Percentiles rank a stretch among this genome's conserved stretches.
Conservation (phyloP, 2,113 vertebrate species). For the Lethenteron camtschaticum region DNA sequence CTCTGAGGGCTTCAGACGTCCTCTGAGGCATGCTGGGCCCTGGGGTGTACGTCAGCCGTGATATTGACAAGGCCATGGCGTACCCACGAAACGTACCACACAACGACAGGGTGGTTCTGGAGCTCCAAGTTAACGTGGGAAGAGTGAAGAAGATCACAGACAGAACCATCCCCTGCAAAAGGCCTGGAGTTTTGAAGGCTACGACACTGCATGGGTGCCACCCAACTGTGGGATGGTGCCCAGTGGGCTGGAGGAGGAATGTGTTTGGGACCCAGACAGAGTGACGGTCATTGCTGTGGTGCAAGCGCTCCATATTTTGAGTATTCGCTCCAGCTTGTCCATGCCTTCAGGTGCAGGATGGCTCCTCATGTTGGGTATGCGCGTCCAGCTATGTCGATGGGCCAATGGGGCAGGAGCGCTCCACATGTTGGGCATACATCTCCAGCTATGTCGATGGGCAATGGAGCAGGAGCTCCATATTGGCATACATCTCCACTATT, state of each 20-base stretch:
- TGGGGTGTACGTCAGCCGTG: slow-evolving; percentile 27
- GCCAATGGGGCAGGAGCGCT: too few relatives aligned
- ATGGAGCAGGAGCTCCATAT: too few relatives aligned
- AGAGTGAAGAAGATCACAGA: slow-evolving; percentile 21
- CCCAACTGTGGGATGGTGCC: slow-evolving; percentile 18
- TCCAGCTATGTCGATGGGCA: too few relatives aligned
- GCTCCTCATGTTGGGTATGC: slow-evolving; percentile 10
- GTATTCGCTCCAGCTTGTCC: too few relatives aligned
- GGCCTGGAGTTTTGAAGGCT: slow-evolving; percentile 16
- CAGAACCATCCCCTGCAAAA: slow-evolving; percentile 17
- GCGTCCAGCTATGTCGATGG: too few relatives aligned
- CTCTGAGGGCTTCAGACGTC: slow-evolving; percentile 22
- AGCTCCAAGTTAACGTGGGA: slow-evolving; percentile 18
- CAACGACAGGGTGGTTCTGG: slow-evolving; percentile 15
- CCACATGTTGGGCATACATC: too few relatives aligned
- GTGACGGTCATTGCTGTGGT: slow-evolving; percentile 16
- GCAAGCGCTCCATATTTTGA: slow-evolving; percentile 9
- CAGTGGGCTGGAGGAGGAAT: too few relatives aligned
- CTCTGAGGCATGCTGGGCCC: slow-evolving; percentile 21
- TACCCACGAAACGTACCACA: slow-evolving; percentile 11
- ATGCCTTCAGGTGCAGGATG: slow-evolving; percentile 11
- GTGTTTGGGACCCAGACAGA: too few relatives aligned
- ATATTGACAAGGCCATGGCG: slow-evolving; percentile 18
- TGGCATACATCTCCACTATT: too few relatives aligned
- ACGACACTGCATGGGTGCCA: slow-evolving; percentile 27